Evolutionary conservation across 2,797 vertebrate species (phyloP).

Genomic region (Alauda arvensis): DNA sequence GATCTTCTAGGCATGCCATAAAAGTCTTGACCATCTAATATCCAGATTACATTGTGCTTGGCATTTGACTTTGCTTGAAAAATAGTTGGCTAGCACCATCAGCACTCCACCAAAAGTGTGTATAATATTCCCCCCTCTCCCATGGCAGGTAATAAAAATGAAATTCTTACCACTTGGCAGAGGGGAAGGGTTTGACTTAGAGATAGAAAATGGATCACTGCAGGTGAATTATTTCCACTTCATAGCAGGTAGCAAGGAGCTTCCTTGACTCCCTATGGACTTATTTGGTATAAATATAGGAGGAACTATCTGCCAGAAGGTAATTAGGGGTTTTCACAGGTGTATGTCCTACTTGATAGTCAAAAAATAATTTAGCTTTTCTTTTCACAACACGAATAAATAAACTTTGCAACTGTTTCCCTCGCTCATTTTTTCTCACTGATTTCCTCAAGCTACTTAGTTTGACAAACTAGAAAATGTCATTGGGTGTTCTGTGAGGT

Average conservation of each 20-base stretch:
- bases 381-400: background rate
- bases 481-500: background rate
- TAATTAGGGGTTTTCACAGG: background rate
- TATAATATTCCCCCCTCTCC: fast-evolving
- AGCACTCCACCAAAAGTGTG: background rate
- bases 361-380: background rate
- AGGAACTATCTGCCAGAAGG: background rate
- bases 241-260: background rate
- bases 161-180: background rate
- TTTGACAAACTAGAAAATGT: background rate
- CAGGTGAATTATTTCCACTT: background rate
- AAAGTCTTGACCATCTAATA: background rate
- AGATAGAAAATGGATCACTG: background rate
- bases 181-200: background rate
- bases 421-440: background rate
- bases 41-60: background rate
- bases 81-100: background rate
- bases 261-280: background rate
- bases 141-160: background rate
- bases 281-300: background rate
- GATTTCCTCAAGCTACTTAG: background rate
- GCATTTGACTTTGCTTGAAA: background rate
- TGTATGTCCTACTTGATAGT: too few species aligned
- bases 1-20: background rate
- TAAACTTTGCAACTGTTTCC: background rate